phyloP scores from a whole-genome alignment of 2,797 vertebrate species.

The Zalophus californianus region DNA sequence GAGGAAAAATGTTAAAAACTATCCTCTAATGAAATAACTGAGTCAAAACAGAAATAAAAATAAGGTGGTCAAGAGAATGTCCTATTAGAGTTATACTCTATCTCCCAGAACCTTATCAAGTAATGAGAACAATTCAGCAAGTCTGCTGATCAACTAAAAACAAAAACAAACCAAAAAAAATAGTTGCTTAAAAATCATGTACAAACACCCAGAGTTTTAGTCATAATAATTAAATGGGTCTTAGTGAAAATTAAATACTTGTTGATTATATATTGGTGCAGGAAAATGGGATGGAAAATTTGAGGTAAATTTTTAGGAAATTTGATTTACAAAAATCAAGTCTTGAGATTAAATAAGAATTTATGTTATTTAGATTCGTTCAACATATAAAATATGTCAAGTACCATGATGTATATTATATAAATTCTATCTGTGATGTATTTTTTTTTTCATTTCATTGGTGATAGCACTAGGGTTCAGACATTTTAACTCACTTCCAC shows the following conservation, averaged over 20 bases:
- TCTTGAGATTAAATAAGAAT: background rate
- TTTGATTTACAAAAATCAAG: background rate
- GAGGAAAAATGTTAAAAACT: background rate
- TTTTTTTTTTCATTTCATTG: background rate
- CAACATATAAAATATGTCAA: background rate
- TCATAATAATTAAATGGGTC: background rate
- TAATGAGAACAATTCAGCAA: conserved; percentile 17
- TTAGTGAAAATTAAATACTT: background rate
- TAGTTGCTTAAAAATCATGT: background rate
- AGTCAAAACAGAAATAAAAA: background rate
- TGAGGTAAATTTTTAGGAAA: background rate
- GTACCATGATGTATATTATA: background rate
- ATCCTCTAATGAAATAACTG: background rate
- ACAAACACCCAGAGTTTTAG: background rate
- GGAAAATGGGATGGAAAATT: background rate
- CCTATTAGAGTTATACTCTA: background rate
- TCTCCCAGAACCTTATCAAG: background rate
- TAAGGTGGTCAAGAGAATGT: background rate
- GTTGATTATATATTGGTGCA: background rate
- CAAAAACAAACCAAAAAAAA: background rate
- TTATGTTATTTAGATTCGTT: background rate
- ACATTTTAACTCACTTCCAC: background rate
- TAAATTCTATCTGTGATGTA: background rate
- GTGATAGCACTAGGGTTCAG: background rate
- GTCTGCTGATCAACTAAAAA: background rate